Evolutionary conservation across 2,888 invertebrate genomes (phyloP).

Genomic region (Crocallis elinguaria): DNA sequence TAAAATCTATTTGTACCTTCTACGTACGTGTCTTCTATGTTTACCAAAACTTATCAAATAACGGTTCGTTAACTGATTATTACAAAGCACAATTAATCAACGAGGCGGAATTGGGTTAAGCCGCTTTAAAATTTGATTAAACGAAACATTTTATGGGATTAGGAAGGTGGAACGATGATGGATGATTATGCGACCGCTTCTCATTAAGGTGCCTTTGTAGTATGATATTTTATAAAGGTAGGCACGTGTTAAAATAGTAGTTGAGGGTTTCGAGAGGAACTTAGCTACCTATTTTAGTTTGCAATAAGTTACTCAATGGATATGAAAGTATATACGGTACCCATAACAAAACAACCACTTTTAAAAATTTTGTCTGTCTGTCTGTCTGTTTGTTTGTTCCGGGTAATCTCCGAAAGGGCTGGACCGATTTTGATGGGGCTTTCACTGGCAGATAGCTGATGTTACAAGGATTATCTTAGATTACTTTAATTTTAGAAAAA

Average conservation of each 20-base stretch:
- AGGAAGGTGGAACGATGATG: constrained; percentile 47
- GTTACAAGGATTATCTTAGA: too few relatives aligned
- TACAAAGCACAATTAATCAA: constrained; percentile 43
- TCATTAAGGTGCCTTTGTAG: constrained; percentile 17
- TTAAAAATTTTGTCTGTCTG: too few relatives aligned
- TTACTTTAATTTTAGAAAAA: too few relatives aligned
- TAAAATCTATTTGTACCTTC: too few relatives aligned
- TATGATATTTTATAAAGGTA: neutral
- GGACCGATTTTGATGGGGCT: too few relatives aligned
- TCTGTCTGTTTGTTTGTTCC: too few relatives aligned
- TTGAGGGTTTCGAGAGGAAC: neutral
- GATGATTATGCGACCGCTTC: constrained; percentile 38
- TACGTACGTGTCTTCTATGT: too few relatives aligned
- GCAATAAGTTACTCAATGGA: too few relatives aligned
- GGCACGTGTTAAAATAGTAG: neutral
- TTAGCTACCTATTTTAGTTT: neutral
- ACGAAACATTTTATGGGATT: constrained; percentile 51
- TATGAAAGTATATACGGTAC: too few relatives aligned
- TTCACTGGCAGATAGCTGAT: too few relatives aligned
- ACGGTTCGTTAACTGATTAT: constrained; percentile 22
- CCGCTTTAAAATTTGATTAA: constrained; percentile 58
- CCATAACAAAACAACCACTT: too few relatives aligned
- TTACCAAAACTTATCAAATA: constrained; percentile 8
- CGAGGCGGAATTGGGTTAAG: constrained; percentile 52
- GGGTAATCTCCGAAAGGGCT: too few relatives aligned